Conservation (phyloP, 2,797 vertebrate genomes). For the Anabas testudineus region DNA sequence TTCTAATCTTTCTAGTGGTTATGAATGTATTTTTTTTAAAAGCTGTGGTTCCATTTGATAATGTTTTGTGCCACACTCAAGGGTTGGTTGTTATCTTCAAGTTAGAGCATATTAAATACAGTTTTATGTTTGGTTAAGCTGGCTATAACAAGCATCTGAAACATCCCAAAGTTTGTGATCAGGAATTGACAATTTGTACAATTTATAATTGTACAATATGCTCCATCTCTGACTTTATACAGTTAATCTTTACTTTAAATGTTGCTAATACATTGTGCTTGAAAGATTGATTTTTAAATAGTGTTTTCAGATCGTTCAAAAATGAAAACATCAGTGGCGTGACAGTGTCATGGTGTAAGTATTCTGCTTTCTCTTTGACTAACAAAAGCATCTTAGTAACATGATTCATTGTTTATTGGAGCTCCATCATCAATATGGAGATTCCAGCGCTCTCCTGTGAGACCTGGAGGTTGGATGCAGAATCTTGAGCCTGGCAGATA, state of each 20-base stretch:
- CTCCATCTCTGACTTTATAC: too few relatives aligned
- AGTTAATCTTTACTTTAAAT: slow-evolving; percentile 31
- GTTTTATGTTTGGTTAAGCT: slow-evolving; percentile 6
- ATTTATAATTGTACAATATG: slow-evolving; percentile 14
- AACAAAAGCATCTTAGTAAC: slow-evolving; percentile 71
- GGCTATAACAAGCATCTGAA: background rate
- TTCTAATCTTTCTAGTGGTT: slow-evolving; percentile 26
- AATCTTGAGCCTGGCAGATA: slow-evolving; percentile 87
- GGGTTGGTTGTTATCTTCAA: slow-evolving; percentile 11
- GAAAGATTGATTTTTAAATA: slow-evolving; percentile 17
- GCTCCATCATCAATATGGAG: slow-evolving; percentile 83
- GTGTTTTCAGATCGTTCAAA: slow-evolving; percentile 1
- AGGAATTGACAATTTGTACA: too few relatives aligned
- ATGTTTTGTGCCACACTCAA: slow-evolving; percentile 17
- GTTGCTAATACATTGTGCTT: slow-evolving; percentile 43
- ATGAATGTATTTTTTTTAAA: slow-evolving; percentile 5
- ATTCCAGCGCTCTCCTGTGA: slow-evolving; percentile 87
- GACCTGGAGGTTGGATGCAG: slow-evolving; percentile 87
- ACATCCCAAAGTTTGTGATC: slow-evolving; percentile 2
- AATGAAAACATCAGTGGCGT: background rate
- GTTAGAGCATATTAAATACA: slow-evolving; percentile 7
- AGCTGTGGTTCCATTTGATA: background rate
- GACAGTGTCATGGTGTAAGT: slow-evolving; percentile 19
- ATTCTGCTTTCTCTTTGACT: slow-evolving; percentile 38
- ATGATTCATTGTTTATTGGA: slow-evolving; percentile 85